Base-by-base conservation (phyloP, 2,888 invertebrate genomes). In the Parnassius glacialis region DNA sequence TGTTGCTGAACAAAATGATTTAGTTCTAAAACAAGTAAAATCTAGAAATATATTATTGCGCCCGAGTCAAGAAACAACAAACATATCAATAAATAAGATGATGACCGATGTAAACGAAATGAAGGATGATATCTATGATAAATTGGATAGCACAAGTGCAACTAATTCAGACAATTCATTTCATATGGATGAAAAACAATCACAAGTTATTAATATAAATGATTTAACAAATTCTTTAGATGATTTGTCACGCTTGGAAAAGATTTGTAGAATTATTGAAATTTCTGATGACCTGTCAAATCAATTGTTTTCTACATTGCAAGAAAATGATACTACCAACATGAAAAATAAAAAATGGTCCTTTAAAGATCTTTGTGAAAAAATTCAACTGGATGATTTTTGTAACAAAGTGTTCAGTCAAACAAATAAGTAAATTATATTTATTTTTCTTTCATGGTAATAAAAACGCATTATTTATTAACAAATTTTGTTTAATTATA, bases 281-380 rank as follows among this genome's bases (percentile, higher is more conserved):
- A 90, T 90, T 64, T 90, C 91, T 1, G 90, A 91, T 59, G 90
- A 91, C 61, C 59, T 90, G 10, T 90, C 91, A 0, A 83, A 90
- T 62, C 75, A 83, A 70, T 70, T 91, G 52, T 85, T 91, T 65
- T 82, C 85, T 3, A 67, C 72, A 13, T 72, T 90, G 7, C 74
- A 83, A 57, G 70, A 69, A 12, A 43, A 52, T 1, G 68, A 73
- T 1, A 52, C 44, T 1, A 63, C 65, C 1, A 64, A 64, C 16
- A 45, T 70, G 1, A 61, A 60, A 55, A 71, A 74, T 10, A 79
- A 76, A 64, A 75, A 76, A 64, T 91, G 90, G 90, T 90, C 90
- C 0, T 88, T 91, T 57, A 87, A 79, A 77, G 87, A 90, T 74
- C 73, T 91, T 51, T 91, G 91, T 64, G 81, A 87, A 64, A 83